phyloP scores from a whole-genome alignment of 2,888 invertebrate genomes.

The Strigamia maritima region DNA sequence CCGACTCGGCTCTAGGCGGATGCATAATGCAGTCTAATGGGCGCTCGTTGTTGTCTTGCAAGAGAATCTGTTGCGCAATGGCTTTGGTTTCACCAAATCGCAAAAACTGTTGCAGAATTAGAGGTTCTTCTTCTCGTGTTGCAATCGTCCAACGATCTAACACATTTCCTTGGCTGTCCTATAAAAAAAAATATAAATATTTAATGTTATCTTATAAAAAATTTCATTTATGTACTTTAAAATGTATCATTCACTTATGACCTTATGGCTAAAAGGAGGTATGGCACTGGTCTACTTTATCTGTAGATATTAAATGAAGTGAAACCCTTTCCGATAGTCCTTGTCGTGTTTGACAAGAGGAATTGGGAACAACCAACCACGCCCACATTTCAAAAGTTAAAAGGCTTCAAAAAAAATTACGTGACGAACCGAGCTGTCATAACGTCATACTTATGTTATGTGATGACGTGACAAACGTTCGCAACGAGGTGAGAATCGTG shows the following conservation, averaged over 20 bases:
- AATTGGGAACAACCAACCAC: constrained; percentile 17
- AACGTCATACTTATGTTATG: neutral
- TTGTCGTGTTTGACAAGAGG: constrained; percentile 16
- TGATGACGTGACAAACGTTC: constrained; percentile 34
- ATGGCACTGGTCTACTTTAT: constrained; percentile 34
- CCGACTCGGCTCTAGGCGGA: constrained; percentile 54
- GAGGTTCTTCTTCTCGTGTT: constrained; percentile 81
- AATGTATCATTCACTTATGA: neutral
- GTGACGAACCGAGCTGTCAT: constrained; percentile 26
- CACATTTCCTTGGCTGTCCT: constrained; percentile 78
- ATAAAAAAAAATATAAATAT: constrained; percentile 52
- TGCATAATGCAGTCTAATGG: constrained; percentile 45
- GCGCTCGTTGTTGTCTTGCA: constrained; percentile 49
- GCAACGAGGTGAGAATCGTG: constrained; percentile 26
- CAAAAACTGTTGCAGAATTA: constrained; percentile 87
- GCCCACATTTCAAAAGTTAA: constrained; percentile 9
- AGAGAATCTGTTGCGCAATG: constrained; percentile 65
- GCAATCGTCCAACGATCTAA: constrained; percentile 86
- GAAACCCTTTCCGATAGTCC: constrained; percentile 15
- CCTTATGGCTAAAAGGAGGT: neutral
- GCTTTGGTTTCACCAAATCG: constrained; percentile 85
- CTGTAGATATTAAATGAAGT: constrained; percentile 18
- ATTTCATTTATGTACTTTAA: too few species aligned
- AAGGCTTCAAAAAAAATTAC: neutral
- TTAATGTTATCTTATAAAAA: too few species aligned